These are phyloP conservation scores for Scolopax bukidnonensis DNA, from an alignment of 2,797 vertebrate species.

Conservation along the genomic window DNA sequence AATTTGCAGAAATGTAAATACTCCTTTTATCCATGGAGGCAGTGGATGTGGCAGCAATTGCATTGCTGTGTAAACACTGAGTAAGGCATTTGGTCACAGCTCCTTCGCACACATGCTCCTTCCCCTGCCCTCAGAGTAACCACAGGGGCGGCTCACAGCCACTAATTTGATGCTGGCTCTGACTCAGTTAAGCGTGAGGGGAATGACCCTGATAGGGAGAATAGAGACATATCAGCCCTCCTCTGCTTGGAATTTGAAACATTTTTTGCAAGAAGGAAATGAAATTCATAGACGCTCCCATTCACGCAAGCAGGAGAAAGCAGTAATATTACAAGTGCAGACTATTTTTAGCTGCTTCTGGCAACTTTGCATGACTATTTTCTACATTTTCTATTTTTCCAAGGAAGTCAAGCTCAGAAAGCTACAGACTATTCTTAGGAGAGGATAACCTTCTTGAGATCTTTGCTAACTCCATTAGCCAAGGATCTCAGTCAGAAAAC, in stretches of 20 bases:
- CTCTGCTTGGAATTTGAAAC: neutral
- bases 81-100: neutral
- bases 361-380: neutral
- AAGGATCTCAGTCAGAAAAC: neutral
- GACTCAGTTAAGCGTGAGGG: accelerated
- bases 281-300: neutral
- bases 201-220: neutral
- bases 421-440: neutral
- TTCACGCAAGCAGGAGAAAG: neutral
- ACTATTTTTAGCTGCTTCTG: neutral
- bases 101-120: accelerated
- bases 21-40: neutral
- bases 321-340: neutral
- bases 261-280: neutral
- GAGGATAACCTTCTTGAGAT: neutral
- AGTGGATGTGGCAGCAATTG: neutral
- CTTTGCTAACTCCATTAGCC: neutral
- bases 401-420: neutral
- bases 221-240: neutral
- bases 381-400: neutral
- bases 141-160: neutral
- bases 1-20: neutral
- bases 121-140: neutral
- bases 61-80: neutral
- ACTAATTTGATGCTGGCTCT: neutral